Percentiles rank a stretch among this genome's conserved stretches.
These are phyloP conservation scores for Ceriagrion tenellum DNA, from an alignment of 2,888 invertebrate species.

Conservation along the genomic window DNA sequence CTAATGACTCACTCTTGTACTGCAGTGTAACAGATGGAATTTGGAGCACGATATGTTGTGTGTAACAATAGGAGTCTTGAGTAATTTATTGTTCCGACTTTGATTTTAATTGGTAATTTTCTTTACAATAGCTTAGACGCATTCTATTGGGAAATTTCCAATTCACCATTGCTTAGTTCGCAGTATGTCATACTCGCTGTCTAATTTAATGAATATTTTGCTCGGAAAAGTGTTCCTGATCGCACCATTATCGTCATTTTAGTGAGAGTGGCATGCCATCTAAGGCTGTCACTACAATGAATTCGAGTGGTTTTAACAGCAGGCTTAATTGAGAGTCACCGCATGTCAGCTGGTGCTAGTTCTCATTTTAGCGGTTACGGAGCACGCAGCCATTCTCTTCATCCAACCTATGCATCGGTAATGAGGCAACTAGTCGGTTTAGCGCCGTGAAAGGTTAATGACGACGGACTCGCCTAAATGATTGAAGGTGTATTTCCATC, in stretches of 20 bases:
- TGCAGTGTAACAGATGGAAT: not conserved
- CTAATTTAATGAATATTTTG: not conserved
- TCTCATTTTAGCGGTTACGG: not conserved
- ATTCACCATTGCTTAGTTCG: not conserved
- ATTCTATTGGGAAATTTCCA: not conserved
- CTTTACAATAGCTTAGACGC: not conserved
- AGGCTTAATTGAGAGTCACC: not conserved
- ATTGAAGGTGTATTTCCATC: not conserved
- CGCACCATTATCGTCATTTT: not conserved
- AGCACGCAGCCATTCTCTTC: not conserved
- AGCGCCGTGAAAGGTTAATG: not conserved
- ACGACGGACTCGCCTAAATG: not conserved
- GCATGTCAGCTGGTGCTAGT: not conserved
- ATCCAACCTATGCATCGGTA: not conserved
- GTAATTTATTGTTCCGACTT: not conserved
- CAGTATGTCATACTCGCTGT: not conserved
- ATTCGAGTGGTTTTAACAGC: not conserved
- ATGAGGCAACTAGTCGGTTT: not conserved
- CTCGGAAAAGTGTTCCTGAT: not conserved
- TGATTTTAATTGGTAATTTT: not conserved
- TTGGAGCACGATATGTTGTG: not conserved
- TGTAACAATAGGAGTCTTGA: not conserved
- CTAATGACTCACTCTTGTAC: not conserved
- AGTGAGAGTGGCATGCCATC: not conserved
- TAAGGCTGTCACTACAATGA: not conserved